phyloP scores from a whole-genome alignment of 1,140 invertebrate genomes.

The Ectropis grisescens region DNA sequence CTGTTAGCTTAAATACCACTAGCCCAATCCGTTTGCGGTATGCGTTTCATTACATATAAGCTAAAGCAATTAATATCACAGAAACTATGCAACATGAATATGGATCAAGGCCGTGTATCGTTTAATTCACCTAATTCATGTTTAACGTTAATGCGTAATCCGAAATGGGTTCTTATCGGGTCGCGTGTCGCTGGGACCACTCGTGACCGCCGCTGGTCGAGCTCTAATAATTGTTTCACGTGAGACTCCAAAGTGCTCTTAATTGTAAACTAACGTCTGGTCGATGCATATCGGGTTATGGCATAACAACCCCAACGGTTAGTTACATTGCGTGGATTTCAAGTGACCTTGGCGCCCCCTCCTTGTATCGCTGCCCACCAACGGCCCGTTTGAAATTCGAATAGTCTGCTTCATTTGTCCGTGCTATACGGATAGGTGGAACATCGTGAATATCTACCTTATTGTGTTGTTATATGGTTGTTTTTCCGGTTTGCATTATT shows the following conservation, averaged over 20 bases:
- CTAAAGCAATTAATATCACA: too few species aligned
- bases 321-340: slow-evolving; percentile 49
- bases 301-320: slow-evolving; percentile 19
- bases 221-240: slow-evolving; percentile 43
- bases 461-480: slow-evolving; percentile 19
- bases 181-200: slow-evolving; percentile 28
- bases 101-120: slow-evolving; percentile 34
- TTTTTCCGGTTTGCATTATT: too few species aligned
- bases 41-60: too few species aligned
- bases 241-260: slow-evolving; percentile 32
- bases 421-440: slow-evolving; percentile 33
- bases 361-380: slow-evolving; percentile 20
- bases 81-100: too few species aligned
- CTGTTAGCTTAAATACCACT: too few species aligned
- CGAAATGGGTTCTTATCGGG: slow-evolving; percentile 38
- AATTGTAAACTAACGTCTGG: slow-evolving; percentile 28
- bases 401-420: slow-evolving; percentile 37
- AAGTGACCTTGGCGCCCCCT: slow-evolving; percentile 51
- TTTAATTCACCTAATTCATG: slow-evolving; percentile 31
- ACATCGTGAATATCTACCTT: slow-evolving; percentile 19
- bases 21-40: too few species aligned
- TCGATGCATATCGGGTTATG: slow-evolving; percentile 37
- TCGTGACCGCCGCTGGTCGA: slow-evolving; percentile 21
- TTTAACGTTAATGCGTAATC: slow-evolving; percentile 36
- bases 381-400: slow-evolving; percentile 46